Evolutionary conservation across 23 tunicate species (phyloP).

Genomic region (Botrylloides violaceus): DNA sequence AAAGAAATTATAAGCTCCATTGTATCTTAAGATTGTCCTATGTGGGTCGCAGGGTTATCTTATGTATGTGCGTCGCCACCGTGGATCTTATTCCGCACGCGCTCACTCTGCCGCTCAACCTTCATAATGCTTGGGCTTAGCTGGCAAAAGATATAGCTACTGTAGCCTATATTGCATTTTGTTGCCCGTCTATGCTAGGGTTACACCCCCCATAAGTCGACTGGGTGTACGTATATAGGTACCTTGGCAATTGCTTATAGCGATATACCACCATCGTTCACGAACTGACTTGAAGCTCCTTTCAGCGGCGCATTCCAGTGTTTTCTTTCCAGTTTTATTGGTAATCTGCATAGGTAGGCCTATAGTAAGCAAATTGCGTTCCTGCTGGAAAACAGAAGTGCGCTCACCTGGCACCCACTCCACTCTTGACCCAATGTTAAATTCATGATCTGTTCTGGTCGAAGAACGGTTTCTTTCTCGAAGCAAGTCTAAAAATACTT

Average conservation of each 20-base stretch:
- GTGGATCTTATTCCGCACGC: no score
- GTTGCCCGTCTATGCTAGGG: neutral
- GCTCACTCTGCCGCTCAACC: no score
- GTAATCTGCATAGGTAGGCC: no score
- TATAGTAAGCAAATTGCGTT: neutral
- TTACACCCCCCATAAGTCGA: no score
- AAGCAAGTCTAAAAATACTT: slow-evolving; percentile 45
- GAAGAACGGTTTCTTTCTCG: slow-evolving; percentile 49
- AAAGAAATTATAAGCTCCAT: neutral
- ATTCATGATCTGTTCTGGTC: slow-evolving; percentile 55
- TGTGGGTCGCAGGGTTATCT: neutral
- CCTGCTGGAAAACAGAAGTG: neutral
- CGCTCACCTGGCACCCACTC: slow-evolving; percentile 66
- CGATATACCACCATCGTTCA: slow-evolving; percentile 94
- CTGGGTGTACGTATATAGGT: no score
- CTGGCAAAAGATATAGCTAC: no score
- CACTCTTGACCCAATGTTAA: slow-evolving; percentile 36
- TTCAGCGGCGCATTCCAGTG: slow-evolving; percentile 46
- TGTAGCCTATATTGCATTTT: no score
- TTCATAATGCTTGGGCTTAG: no score
- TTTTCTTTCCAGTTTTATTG: slow-evolving; percentile 9
- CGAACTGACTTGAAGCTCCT: slow-evolving; percentile 67
- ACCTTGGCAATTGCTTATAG: slow-evolving; percentile 82
- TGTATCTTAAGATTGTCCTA: neutral
- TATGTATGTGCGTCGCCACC: no score